These are phyloP conservation scores for Trematomus loennbergii DNA, from an alignment of 2,113 vertebrate genomes.

Conservation along the genomic window DNA sequence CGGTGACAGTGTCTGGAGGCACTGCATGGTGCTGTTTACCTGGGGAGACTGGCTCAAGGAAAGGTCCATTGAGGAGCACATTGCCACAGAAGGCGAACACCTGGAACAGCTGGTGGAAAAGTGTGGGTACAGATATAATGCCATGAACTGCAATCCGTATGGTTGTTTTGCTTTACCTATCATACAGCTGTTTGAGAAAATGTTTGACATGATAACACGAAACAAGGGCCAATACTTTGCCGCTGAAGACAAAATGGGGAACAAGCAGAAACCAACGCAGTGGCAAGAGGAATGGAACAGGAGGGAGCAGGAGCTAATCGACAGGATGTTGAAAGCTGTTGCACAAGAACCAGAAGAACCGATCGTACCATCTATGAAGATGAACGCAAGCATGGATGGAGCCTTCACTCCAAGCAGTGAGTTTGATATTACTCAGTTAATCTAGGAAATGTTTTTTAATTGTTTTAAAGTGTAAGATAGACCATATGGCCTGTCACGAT, in stretches of 20 bases:
- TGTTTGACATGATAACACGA: slow-evolving; percentile 7
- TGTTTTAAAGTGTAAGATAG: background rate
- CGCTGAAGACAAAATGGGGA: background rate
- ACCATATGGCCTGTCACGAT: too few relatives aligned
- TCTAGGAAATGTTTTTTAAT: too few relatives aligned
- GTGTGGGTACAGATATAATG: slow-evolving; percentile 19
- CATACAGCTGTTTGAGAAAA: background rate
- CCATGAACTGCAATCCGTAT: background rate
- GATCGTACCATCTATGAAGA: background rate
- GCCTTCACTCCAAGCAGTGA: slow-evolving; percentile 28
- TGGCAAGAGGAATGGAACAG: slow-evolving; percentile 27
- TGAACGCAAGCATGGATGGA: slow-evolving; percentile 11
- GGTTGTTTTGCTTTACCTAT: too few relatives aligned
- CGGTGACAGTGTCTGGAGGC: slow-evolving; percentile 30
- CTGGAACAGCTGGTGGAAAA: slow-evolving; percentile 23
- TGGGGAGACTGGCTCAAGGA: slow-evolving; percentile 26
- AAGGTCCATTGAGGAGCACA: slow-evolving; percentile 25
- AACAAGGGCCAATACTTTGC: slow-evolving; percentile 28
- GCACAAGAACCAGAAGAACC: slow-evolving; percentile 11
- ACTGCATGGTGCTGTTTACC: slow-evolving; percentile 29
- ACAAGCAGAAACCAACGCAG: background rate
- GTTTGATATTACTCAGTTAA: background rate
- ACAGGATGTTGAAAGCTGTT: slow-evolving; percentile 28
- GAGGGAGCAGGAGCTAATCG: slow-evolving; percentile 44
- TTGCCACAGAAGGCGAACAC: slow-evolving; percentile 1